A percentile compares a stretch with the other conserved stretches of the same genome.
Conservation (phyloP, 2,113 vertebrate genomes). For the Amphiprion percula region DNA sequence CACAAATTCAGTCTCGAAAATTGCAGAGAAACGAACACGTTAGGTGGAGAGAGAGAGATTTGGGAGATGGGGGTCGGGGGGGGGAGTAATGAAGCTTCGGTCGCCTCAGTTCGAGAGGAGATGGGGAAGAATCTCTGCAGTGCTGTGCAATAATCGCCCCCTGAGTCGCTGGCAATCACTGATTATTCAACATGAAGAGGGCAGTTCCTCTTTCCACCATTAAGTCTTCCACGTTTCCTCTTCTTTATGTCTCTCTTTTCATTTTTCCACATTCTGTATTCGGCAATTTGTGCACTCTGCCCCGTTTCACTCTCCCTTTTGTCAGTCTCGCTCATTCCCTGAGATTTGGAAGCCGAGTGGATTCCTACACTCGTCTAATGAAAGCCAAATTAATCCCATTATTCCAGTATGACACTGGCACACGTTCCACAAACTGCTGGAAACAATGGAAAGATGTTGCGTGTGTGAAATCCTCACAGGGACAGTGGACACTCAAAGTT, state of each 20-base stretch:
- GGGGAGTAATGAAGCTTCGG: conserved; percentile 53
- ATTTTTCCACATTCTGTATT: conserved; percentile 39
- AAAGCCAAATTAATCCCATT: conserved; percentile 70
- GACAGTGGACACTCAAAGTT: conserved; percentile 35
- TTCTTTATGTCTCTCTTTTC: conserved; percentile 45
- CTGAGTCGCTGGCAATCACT: conserved; percentile 71
- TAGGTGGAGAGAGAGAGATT: conserved; percentile 31
- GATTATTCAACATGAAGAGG: conserved; percentile 78
- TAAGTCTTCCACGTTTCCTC: conserved; percentile 49
- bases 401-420: conserved; percentile 54
- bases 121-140: conserved; percentile 63
- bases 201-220: conserved; percentile 48
- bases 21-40: conserved; percentile 44
- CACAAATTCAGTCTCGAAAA: conserved; percentile 52
- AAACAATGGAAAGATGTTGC: conserved; percentile 44
- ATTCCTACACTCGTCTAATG: conserved; percentile 49
- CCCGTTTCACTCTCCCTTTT: conserved; percentile 33
- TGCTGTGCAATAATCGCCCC: conserved; percentile 56
- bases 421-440: conserved; percentile 47
- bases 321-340: conserved; percentile 31
- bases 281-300: conserved; percentile 39
- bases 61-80: conserved; percentile 7
- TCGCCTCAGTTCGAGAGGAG: conserved; percentile 49
- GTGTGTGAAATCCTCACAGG: conserved; percentile 45
- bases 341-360: conserved; percentile 46